These are phyloP conservation scores for Bombyx mandarina DNA, from an alignment of 1,140 invertebrate genomes.

Conservation along the genomic window DNA sequence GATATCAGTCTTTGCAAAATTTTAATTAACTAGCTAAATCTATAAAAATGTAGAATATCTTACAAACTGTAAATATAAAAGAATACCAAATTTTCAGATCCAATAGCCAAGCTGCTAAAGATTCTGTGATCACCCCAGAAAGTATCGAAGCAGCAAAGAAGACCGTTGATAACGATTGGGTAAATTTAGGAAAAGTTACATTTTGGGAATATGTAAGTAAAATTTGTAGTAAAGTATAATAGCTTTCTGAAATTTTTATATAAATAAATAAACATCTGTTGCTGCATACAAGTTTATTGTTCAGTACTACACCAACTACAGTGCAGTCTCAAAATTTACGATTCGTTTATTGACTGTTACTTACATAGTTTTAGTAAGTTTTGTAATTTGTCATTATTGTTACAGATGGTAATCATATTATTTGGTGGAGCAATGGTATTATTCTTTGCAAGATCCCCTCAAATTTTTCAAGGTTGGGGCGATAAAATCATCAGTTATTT, in stretches of 20 bases:
- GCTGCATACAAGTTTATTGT: not conserved
- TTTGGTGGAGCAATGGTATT: not conserved
- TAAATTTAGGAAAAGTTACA: slow-evolving; percentile 81
- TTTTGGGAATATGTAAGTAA: slow-evolving; percentile 78
- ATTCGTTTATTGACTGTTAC: not conserved
- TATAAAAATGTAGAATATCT: not conserved
- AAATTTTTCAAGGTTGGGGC: slow-evolving; percentile 48
- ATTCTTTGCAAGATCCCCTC: slow-evolving; percentile 30
- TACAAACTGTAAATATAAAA: too few relatives aligned
- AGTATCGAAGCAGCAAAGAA: slow-evolving; percentile 74
- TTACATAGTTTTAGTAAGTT: not conserved
- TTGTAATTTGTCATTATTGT: not conserved
- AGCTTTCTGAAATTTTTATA: not conserved
- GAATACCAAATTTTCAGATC: slow-evolving; percentile 41
- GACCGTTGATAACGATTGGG: slow-evolving; percentile 77
- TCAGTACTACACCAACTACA: not conserved
- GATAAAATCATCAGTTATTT: slow-evolving; percentile 23
- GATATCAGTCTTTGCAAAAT: not conserved
- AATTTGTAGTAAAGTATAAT: not conserved
- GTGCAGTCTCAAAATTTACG: not conserved
- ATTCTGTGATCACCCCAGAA: slow-evolving; percentile 61
- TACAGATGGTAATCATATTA: slow-evolving; percentile 4
- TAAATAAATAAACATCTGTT: not conserved
- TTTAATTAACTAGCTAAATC: too few relatives aligned
- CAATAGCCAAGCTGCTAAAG: slow-evolving; percentile 68